These are phyloP conservation scores for Nycticryphes semicollaris DNA, from an alignment of 2,113 vertebrate genomes.

Conservation along the genomic window DNA sequence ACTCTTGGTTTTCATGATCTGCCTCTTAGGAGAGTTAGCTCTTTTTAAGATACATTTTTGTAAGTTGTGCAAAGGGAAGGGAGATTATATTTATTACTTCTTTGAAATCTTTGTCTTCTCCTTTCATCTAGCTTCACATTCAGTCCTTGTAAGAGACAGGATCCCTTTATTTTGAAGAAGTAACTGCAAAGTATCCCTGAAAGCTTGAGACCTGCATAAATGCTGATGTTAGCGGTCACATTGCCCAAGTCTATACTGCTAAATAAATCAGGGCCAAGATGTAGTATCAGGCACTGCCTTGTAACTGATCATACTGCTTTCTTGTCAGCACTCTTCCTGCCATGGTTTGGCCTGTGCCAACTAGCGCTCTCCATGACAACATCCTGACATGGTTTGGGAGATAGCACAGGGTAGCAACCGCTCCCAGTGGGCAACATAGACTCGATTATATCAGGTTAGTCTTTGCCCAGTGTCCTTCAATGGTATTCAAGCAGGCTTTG, in stretches of 20 bases:
- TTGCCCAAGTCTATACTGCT: neutral
- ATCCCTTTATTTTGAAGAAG: neutral
- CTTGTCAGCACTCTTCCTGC: neutral
- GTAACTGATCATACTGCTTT: neutral
- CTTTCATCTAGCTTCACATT: neutral
- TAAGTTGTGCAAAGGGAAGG: neutral
- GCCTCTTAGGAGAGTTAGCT: neutral
- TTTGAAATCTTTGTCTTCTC: neutral
- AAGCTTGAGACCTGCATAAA: neutral
- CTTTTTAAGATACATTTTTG: neutral
- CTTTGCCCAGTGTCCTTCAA: neutral
- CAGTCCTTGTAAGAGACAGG: neutral
- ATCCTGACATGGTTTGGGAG: neutral
- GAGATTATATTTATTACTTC: neutral
- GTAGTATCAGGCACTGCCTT: neutral
- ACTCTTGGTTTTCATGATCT: neutral
- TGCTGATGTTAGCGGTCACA: neutral
- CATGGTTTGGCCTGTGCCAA: neutral
- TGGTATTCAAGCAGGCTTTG: neutral
- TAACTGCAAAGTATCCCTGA: neutral
- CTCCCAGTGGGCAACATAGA: neutral
- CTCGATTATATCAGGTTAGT: accelerated
- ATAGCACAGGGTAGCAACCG: neutral
- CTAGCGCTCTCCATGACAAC: neutral
- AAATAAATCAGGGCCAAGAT: conserved; percentile 29